Conservation (phyloP, 2,888 invertebrate species). For the Macrosiphum euphorbiae region DNA sequence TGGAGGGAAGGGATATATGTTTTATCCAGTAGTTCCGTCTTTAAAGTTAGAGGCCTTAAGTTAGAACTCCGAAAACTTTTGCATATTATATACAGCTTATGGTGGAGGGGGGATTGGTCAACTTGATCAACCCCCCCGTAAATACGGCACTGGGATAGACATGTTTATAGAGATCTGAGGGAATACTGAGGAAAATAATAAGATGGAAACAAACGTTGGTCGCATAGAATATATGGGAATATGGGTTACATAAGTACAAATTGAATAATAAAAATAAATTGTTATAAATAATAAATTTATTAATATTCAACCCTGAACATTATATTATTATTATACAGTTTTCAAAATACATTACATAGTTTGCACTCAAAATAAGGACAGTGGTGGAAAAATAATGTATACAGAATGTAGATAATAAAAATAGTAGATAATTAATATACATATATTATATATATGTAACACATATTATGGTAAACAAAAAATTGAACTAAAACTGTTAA, state of each 20-base stretch:
- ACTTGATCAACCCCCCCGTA: too few relatives aligned
- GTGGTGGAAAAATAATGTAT: constrained; percentile 50
- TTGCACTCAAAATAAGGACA: constrained; percentile 55
- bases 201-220: too few relatives aligned
- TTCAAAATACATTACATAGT: constrained; percentile 58
- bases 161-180: too few relatives aligned
- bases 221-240: background rate
- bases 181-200: too few relatives aligned
- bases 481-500: constrained; percentile 15
- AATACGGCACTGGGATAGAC: too few relatives aligned
- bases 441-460: background rate
- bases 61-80: too few relatives aligned
- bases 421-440: background rate
- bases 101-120: too few relatives aligned
- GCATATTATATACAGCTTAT: too few relatives aligned
- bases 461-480: background rate
- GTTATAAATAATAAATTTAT: constrained; percentile 63
- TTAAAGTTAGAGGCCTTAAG: too few relatives aligned
- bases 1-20: too few relatives aligned
- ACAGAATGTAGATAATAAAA: constrained; percentile 41
- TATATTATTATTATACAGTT: constrained; percentile 61
- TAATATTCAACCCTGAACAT: constrained; percentile 65
- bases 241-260: background rate
- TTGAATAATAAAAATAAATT: constrained; percentile 36
- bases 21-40: too few relatives aligned